Percentiles rank a stretch among this genome's conserved stretches.
These are phyloP conservation scores for Phymorhynchus buccinoides DNA, from an alignment of 1,140 invertebrate genomes.

Conservation along the genomic window DNA sequence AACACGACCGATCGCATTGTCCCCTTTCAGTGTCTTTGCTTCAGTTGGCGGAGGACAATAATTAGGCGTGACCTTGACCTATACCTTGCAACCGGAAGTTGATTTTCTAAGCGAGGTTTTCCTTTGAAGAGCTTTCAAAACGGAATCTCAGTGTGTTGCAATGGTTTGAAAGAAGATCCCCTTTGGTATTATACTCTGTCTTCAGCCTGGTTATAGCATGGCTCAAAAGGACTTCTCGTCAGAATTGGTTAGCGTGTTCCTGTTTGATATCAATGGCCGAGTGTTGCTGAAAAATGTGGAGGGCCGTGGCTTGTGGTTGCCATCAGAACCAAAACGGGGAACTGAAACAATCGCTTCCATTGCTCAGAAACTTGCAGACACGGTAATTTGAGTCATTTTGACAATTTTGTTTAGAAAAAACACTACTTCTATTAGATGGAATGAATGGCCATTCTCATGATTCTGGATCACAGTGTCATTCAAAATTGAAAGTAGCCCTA, in stretches of 20 bases:
- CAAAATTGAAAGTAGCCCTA: neutral
- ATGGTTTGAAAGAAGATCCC: neutral
- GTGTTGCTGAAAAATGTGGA: slow-evolving; percentile 55
- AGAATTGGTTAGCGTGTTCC: slow-evolving; percentile 63
- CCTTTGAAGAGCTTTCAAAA: slow-evolving; percentile 31
- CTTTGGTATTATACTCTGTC: neutral
- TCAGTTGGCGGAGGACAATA: no score
- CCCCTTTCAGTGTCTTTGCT: no score
- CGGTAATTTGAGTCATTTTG: slow-evolving; percentile 47
- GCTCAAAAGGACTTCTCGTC: neutral
- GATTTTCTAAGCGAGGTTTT: neutral
- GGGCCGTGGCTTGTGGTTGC: slow-evolving; percentile 62
- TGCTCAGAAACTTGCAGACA: slow-evolving; percentile 51
- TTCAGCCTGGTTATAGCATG: slow-evolving; percentile 21
- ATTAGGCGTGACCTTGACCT: no score
- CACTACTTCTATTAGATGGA: no score
- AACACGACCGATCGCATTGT: no score
- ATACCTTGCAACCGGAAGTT: slow-evolving; percentile 12
- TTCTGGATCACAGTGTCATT: no score
- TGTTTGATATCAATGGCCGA: slow-evolving; percentile 53
- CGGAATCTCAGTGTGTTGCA: neutral
- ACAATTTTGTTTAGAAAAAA: neutral
- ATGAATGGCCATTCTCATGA: no score
- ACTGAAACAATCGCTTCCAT: slow-evolving; percentile 53
- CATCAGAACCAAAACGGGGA: slow-evolving; percentile 49